Percentiles rank a stretch among this genome's conserved stretches.
phyloP scores from a whole-genome alignment of 2,888 invertebrate genomes.

The Augochlorella aurata region DNA sequence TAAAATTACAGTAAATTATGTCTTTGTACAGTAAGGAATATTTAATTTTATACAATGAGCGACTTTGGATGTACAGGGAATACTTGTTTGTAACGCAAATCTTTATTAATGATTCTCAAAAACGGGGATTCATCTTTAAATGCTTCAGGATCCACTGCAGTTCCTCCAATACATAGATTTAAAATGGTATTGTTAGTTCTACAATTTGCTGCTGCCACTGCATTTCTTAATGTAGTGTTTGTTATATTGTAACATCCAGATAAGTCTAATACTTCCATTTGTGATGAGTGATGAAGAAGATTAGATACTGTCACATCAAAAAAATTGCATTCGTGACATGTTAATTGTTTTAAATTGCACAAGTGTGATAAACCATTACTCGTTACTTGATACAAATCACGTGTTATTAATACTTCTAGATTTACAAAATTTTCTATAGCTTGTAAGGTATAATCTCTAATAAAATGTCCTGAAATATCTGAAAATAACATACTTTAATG shows the following conservation, averaged over 20 bases:
- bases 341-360: conserved; percentile 67
- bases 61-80: neutral
- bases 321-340: conserved; percentile 69
- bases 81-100: conserved; percentile 45
- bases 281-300: conserved; percentile 66
- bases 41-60: neutral
- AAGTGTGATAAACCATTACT: conserved; percentile 69
- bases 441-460: conserved; percentile 10
- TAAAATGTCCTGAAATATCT: conserved; percentile 9
- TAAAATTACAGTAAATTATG: neutral
- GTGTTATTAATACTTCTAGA: conserved; percentile 71
- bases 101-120: conserved; percentile 71
- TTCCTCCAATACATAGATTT: conserved; percentile 72
- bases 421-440: conserved; percentile 65
- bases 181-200: conserved; percentile 72
- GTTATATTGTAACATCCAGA: conserved; percentile 71
- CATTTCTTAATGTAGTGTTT: conserved; percentile 65
- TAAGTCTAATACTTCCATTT: conserved; percentile 73
- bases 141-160: conserved; percentile 49
- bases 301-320: conserved; percentile 13
- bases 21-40: neutral
- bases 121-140: conserved; percentile 68
- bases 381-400: conserved; percentile 65
- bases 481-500: neutral
- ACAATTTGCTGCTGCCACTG: conserved; percentile 66